phyloP scores from a whole-genome alignment of 2,797 vertebrate genomes.

The Hemitrygon akajei region DNA sequence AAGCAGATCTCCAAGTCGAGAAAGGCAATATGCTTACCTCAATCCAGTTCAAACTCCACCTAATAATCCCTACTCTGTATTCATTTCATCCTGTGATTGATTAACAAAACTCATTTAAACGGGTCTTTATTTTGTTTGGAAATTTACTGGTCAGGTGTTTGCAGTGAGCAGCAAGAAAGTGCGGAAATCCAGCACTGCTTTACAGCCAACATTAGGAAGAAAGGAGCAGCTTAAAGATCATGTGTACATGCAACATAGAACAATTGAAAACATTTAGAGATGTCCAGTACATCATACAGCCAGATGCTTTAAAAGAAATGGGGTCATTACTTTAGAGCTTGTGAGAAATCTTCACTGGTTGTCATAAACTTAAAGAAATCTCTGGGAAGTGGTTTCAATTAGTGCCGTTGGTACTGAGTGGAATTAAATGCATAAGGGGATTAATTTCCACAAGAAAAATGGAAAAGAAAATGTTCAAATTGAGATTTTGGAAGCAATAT shows the following conservation, averaged over 20 bases:
- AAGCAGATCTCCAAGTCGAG: no score
- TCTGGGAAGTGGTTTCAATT: constrained; percentile 2
- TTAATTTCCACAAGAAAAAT: not conserved
- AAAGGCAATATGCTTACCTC: no score
- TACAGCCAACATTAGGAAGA: not conserved
- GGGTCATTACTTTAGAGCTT: not conserved
- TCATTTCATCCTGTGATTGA: not conserved
- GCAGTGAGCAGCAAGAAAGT: not conserved
- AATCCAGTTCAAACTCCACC: no score
- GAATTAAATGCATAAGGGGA: not conserved
- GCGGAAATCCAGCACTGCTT: not conserved
- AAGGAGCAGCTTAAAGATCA: not conserved
- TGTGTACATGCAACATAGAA: not conserved
- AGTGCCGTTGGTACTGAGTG: not conserved
- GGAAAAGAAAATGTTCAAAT: not conserved
- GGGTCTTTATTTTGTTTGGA: not conserved
- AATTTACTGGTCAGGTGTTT: not conserved
- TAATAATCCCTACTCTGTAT: no score
- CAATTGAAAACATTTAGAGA: not conserved
- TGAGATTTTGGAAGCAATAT: not conserved
- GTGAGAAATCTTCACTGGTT: not conserved
- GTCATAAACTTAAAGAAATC: constrained; percentile 10
- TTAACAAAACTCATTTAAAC: not conserved
- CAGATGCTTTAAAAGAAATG: constrained; percentile 17
- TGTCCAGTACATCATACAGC: not conserved